Evolutionary conservation across 35 echinoderm and acorn worm genomes (phyloP).

Genomic region (Lytechinus variegatus): DNA sequence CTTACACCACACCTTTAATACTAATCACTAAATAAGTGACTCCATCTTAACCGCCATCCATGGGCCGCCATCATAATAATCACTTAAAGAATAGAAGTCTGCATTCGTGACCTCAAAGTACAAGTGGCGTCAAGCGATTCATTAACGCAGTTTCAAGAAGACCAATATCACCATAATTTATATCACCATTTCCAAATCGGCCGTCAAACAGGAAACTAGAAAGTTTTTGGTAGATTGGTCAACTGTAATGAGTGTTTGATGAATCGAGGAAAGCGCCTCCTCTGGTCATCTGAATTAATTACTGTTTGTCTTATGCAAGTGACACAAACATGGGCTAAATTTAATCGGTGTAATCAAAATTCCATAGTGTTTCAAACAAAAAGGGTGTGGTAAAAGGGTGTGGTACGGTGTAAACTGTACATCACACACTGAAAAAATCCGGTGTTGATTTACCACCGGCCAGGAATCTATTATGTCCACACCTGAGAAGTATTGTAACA

Average conservation of each 20-base stretch:
- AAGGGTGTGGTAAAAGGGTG: too few species aligned
- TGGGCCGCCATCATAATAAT: too few species aligned
- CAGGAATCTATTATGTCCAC: too few species aligned
- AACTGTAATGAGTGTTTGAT: background rate
- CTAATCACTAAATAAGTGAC: background rate
- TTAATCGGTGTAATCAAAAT: too few species aligned
- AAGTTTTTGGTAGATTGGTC: background rate
- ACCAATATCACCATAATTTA: background rate
- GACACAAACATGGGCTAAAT: too few species aligned
- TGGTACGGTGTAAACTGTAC: too few species aligned
- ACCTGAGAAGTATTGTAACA: too few species aligned
- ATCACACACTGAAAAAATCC: too few species aligned
- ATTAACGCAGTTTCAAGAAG: background rate
- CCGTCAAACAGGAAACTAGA: background rate
- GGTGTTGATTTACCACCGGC: too few species aligned
- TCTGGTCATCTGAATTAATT: background rate
- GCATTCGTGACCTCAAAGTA: background rate
- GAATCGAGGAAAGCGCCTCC: background rate
- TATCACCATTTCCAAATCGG: background rate
- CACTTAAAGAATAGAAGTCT: background rate
- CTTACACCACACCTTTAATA: too few species aligned
- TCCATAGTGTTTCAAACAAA: too few species aligned
- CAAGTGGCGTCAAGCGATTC: background rate
- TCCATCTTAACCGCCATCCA: background rate
- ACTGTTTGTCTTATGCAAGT: background rate